Evolutionary conservation across 2,888 invertebrate species (phyloP), one percentile per base, ranked within the genome.

Genomic region (Leptinotarsa tumamoca): DNA sequence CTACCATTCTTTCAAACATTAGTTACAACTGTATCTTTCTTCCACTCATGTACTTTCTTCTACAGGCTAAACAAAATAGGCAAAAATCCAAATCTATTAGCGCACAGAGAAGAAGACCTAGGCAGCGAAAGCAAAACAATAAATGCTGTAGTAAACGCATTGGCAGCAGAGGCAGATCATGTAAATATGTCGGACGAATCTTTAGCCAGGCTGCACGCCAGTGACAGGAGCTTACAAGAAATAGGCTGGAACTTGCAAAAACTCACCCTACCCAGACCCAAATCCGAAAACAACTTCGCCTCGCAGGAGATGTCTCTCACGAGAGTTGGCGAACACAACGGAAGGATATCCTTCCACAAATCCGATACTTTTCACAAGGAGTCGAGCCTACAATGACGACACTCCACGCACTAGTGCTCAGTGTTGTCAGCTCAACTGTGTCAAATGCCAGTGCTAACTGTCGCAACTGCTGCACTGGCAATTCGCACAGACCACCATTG

Each of bases 51-150:
- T 15, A 56, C 49, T 73, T 70, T 76, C 72, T 63, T 77, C 73
- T 77, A 74, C 82, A 89, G 89, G 88, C 84, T 98, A 85, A 98
- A 98, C 91, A 99, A 98, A 91, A 98, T 98, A 88, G 98, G 98
- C 83, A 98, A 98, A 90, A 98, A 98, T 90, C 98, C 98, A 72
- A 96, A 96, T 89, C 92, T 97, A 85, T 95, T 97, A 86, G 93
- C 94, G 84, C 95, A 96, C 86, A 92, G 95, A 79, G 94, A 94
- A 86, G 92, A 92, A 86, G 92, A 92, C 86, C 89, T 92, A 74
- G 92, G 92, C 66, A 92, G 92, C 74, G 92, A 95, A 89, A 93
- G 94, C 87, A 94, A 94, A 90, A 96, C 96, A 81, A 96, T 97
- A 88, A 96, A 95, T 88, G 96, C 96, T 70, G 96, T 97, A 83